A percentile compares a stretch with the other conserved stretches of the same genome.
phyloP scores from a whole-genome alignment of 2,888 invertebrate species.

The Phania funesta region DNA sequence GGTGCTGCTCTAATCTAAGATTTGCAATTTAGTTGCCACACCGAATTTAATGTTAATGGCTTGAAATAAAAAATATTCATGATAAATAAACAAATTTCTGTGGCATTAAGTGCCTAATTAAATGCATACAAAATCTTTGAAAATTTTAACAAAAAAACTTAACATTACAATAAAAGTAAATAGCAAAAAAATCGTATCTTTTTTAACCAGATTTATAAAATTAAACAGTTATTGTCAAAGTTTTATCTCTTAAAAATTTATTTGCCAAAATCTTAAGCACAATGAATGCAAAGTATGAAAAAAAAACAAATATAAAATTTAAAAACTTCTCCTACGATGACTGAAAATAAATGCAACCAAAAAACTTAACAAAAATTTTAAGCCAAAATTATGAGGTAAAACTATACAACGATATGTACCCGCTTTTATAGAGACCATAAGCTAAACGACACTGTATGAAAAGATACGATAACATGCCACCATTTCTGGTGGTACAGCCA shows the following conservation, averaged over 20 bases:
- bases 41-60: too few relatives aligned
- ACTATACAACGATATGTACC: background rate
- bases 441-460: slow-evolving; percentile 45
- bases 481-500: slow-evolving; percentile 5
- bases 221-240: slow-evolving; percentile 51
- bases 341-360: slow-evolving; percentile 4
- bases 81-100: too few relatives aligned
- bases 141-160: background rate
- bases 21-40: too few relatives aligned
- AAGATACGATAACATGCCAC: slow-evolving; percentile 47
- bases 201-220: background rate
- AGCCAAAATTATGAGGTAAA: slow-evolving; percentile 53
- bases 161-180: background rate
- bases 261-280: slow-evolving; percentile 7
- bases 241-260: slow-evolving; percentile 49
- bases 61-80: too few relatives aligned
- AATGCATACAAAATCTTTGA: background rate
- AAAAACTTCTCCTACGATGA: slow-evolving; percentile 27
- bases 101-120: background rate
- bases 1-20: too few relatives aligned
- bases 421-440: slow-evolving; percentile 38
- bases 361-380: slow-evolving; percentile 27
- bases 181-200: background rate
- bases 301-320: slow-evolving; percentile 2
- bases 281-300: background rate